Evolutionary conservation across 2,888 invertebrate species (phyloP).

Genomic region (Phengaris arion): DNA sequence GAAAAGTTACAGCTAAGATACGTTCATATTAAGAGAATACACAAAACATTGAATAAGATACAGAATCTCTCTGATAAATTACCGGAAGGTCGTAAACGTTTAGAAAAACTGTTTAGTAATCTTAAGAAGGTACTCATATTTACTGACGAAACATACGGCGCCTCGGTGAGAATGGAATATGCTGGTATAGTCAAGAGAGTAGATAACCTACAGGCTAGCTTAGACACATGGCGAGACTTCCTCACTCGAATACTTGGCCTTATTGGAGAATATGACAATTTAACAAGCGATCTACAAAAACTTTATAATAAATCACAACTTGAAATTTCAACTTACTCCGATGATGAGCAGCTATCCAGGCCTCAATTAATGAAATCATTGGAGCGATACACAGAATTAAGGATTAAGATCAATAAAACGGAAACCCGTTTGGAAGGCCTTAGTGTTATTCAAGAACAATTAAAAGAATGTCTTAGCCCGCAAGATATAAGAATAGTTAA

Average conservation of each 20-base stretch:
- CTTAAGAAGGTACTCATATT: slow-evolving; percentile 83
- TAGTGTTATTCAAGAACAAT: slow-evolving; percentile 87
- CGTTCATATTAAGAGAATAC: slow-evolving; percentile 87
- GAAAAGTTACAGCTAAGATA: slow-evolving; percentile 88
- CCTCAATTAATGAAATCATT: slow-evolving; percentile 82
- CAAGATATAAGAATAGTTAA: slow-evolving; percentile 89
- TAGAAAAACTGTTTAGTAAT: slow-evolving; percentile 81
- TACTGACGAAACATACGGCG: slow-evolving; percentile 87
- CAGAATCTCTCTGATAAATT: slow-evolving; percentile 84
- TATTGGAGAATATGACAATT: slow-evolving; percentile 81
- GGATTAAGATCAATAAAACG: slow-evolving; percentile 78
- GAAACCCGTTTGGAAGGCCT: slow-evolving; percentile 84
- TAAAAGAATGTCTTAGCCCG: slow-evolving; percentile 91
- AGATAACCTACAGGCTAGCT: slow-evolving; percentile 87
- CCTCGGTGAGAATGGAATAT: slow-evolving; percentile 90
- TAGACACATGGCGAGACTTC: slow-evolving; percentile 90
- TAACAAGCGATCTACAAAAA: slow-evolving; percentile 79
- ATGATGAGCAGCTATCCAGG: slow-evolving; percentile 78
- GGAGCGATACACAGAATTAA: slow-evolving; percentile 81
- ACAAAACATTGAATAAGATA: slow-evolving; percentile 84
- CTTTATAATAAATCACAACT: slow-evolving; percentile 83
- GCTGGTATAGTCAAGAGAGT: slow-evolving; percentile 87
- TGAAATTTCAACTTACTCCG: slow-evolving; percentile 78
- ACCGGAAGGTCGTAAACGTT: slow-evolving; percentile 83
- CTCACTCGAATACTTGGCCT: slow-evolving; percentile 83